Evolutionary conservation across 2,888 invertebrate species (phyloP).

Genomic region (Chalcis sispes): DNA sequence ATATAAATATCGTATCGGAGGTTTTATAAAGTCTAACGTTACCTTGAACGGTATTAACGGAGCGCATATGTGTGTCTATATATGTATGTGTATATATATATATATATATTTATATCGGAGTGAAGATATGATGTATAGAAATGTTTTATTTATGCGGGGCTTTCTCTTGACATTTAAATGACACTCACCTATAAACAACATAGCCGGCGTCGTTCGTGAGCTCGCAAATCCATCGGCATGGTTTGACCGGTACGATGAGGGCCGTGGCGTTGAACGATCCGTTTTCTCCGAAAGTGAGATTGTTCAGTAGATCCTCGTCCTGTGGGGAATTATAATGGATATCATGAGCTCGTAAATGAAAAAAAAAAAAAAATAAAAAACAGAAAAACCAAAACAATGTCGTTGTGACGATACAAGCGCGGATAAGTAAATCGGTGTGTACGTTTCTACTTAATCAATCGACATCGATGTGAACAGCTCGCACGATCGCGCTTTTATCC

Average conservation of each 20-base stretch:
- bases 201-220: slow-evolving; percentile 96
- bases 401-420: neutral
- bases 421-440: too few species aligned
- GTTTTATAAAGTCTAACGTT: too few species aligned
- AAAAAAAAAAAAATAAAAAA: too few species aligned
- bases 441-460: neutral
- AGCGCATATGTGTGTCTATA: too few species aligned
- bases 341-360: neutral
- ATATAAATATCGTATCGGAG: too few species aligned
- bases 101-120: too few species aligned
- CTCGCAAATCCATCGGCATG: slow-evolving; percentile 92
- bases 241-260: slow-evolving; percentile 75
- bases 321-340: neutral
- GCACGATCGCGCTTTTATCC: neutral
- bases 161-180: too few species aligned
- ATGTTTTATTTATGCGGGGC: too few species aligned
- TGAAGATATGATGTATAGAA: too few species aligned
- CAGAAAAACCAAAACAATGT: too few species aligned
- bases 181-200: slow-evolving; percentile 85
- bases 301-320: slow-evolving; percentile 58
- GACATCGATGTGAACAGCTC: neutral
- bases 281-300: slow-evolving; percentile 39
- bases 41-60: too few species aligned
- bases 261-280: slow-evolving; percentile 61
- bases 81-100: too few species aligned